phyloP scores from a whole-genome alignment of 2,888 invertebrate genomes.

The Lasioglossum marginatum region DNA sequence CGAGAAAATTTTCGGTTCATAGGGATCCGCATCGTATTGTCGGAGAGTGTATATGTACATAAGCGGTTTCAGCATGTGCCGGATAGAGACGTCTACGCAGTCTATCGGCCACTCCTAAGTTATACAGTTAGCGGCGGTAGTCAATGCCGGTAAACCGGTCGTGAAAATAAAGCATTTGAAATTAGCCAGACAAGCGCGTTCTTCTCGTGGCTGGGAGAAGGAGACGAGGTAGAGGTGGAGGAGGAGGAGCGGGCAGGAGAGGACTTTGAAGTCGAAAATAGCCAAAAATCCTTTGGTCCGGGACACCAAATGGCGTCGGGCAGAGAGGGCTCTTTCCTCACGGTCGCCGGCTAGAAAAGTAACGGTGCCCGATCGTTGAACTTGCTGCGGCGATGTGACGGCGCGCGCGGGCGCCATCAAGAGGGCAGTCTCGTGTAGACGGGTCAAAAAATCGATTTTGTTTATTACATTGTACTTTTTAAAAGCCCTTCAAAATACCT shows the following conservation, averaged over 20 bases:
- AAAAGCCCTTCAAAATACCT: background rate
- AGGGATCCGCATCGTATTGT: background rate
- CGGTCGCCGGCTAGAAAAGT: constrained; percentile 63
- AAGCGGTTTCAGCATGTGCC: constrained; percentile 15
- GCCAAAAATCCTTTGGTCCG: constrained; percentile 67
- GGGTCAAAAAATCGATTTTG: background rate
- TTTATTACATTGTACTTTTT: background rate
- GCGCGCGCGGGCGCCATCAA: constrained; percentile 53
- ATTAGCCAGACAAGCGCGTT: constrained; percentile 65
- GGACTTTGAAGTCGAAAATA: constrained; percentile 71
- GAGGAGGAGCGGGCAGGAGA: background rate
- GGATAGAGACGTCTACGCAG: constrained; percentile 60
- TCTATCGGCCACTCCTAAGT: constrained; percentile 59
- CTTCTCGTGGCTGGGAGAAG: constrained; percentile 33
- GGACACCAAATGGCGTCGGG: constrained; percentile 7
- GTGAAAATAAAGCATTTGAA: constrained; percentile 71
- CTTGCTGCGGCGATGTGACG: constrained; percentile 62
- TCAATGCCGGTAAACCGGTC: constrained; percentile 59
- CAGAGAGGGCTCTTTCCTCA: constrained; percentile 31
- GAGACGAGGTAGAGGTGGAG: background rate
- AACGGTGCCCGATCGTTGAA: constrained; percentile 75
- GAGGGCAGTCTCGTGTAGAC: constrained; percentile 10
- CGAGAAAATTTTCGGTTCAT: background rate
- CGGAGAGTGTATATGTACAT: background rate
- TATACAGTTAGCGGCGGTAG: constrained; percentile 57